Evolutionary conservation across 2,113 vertebrate genomes (phyloP), one percentile per base, ranked within the genome.

Genomic region (Scopus umbretta): DNA sequence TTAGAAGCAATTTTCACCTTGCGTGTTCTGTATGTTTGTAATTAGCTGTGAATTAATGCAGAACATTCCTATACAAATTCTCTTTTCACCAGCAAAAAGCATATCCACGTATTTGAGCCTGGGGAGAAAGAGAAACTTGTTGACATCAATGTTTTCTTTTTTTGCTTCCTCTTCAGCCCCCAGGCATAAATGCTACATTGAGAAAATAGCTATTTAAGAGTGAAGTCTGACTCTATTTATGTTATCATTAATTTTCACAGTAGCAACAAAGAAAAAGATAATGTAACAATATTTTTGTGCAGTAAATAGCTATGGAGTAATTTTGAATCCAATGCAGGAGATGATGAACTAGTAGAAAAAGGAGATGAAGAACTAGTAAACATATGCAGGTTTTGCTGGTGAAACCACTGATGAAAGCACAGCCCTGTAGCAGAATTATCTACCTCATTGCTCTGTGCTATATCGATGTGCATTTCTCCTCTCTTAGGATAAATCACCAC

Each of bases 1-100:
- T 79, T 81, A 92, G 84, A 38, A 79, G 68, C 72, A 86, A 47
- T 96, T 96, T 90, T 86, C 94, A 94, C 76, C 86, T 88, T 81
- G 47, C 12, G 2, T 13, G 36, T 82, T 81, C 76, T 84, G n/a
- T 68, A 21, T 65, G 62, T 79, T 92, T 92, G 92, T 52, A 87
- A 91, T 96, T 92, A 92, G 75, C 52, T 40, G 55, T 40, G 62
- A 75, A 88, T 83, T 86, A 80, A 78, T 5, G 27, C 0, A 0
- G 32, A 59, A 81, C 56, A 29, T 93, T 92, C 52, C 59, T 71
- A 5, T 52, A 47, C 16, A 16, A 67, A 34, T 74, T 76, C 52
- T 26, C 21, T 84, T 84, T 86, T 61, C 61, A 72, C 47, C 68
- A 67, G 52, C 43, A 72, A 92, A 47, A 53, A 25, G 27, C 65